phyloP scores from a whole-genome alignment of 1,140 invertebrate genomes.

The Neomicropteryx cornuta region DNA sequence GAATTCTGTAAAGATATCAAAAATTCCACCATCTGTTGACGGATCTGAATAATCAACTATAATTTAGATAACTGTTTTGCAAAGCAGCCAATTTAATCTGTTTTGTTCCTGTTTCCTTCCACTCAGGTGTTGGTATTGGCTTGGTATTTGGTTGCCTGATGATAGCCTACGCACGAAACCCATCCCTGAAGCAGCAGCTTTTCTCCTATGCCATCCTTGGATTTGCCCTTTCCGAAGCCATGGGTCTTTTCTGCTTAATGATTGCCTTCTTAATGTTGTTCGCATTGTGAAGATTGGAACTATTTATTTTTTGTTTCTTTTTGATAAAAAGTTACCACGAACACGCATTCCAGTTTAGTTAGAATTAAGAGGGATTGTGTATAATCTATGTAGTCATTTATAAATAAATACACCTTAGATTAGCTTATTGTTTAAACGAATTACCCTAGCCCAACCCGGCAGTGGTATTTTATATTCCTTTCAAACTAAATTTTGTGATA shows the following conservation, averaged over 20 bases:
- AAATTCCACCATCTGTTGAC: no score
- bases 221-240: constrained; percentile 91
- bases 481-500: no score
- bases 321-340: neutral
- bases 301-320: neutral
- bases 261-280: constrained; percentile 89
- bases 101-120: no score
- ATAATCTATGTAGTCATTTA: neutral
- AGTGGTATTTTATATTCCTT: no score
- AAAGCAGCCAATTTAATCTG: no score
- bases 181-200: constrained; percentile 86
- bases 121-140: constrained; percentile 82
- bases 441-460: no score
- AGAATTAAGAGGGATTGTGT: neutral
- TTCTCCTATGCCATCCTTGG: constrained; percentile 91
- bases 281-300: constrained; percentile 45
- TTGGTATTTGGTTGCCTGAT: constrained; percentile 87
- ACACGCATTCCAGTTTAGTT: neutral
- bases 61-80: no score
- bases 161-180: constrained; percentile 85
- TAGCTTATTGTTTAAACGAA: no score
- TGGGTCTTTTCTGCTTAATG: constrained; percentile 94
- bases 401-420: no score
- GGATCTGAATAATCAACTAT: no score
- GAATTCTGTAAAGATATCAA: no score